Evolutionary conservation across 2,888 invertebrate species (phyloP).

Genomic region (Tuta absoluta): DNA sequence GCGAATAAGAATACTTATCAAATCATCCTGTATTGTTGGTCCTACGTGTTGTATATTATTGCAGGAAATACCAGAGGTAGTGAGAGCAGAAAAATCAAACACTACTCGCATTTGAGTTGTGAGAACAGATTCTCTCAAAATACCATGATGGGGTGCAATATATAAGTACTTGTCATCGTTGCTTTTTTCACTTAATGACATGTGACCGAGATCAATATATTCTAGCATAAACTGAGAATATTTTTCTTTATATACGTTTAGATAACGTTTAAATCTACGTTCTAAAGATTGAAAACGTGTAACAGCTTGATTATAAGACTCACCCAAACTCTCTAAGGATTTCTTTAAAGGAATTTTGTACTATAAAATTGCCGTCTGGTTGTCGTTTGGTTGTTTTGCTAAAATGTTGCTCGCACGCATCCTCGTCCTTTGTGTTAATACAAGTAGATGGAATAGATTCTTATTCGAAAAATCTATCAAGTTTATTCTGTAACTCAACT

Average conservation of each 20-base stretch:
- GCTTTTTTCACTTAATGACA: neutral
- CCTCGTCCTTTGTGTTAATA: too few species aligned
- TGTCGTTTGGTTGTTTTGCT: too few species aligned
- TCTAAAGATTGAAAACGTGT: constrained; percentile 27
- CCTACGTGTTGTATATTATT: too few species aligned
- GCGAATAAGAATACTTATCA: too few species aligned
- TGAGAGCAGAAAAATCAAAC: too few species aligned
- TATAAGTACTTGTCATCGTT: neutral
- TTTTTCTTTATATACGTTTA: constrained; percentile 18
- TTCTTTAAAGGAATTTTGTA: constrained; percentile 5
- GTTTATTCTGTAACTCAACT: too few species aligned
- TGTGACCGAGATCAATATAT: constrained; percentile 10
- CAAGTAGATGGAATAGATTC: too few species aligned
- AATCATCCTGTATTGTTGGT: too few species aligned
- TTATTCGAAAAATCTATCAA: too few species aligned
- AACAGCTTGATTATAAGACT: constrained; percentile 21
- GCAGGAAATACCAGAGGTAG: neutral
- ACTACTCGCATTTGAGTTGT: constrained; percentile 13
- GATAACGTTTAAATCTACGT: constrained; percentile 23
- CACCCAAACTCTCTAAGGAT: constrained; percentile 20
- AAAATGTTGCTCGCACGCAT: too few species aligned
- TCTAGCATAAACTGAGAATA: constrained; percentile 20
- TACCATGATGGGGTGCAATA: neutral
- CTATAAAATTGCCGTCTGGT: too few species aligned
- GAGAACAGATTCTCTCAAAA: neutral